Conservation (phyloP, 1,140 invertebrate genomes). For the Eufriesea mexicana region DNA sequence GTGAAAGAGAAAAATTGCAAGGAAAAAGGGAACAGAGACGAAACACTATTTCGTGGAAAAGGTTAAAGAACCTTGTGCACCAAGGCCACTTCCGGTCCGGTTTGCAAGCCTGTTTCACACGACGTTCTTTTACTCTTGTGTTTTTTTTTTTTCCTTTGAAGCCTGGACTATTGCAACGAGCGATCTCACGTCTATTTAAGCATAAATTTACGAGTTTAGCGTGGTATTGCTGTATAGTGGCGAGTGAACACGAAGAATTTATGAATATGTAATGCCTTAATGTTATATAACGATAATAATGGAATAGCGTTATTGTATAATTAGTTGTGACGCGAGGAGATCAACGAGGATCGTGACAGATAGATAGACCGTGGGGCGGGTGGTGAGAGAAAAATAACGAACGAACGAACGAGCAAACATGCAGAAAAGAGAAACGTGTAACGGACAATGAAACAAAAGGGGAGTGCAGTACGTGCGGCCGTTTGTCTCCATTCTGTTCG, state of each 20-base stretch:
- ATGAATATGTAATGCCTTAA: slow-evolving; percentile 83
- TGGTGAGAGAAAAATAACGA: not conserved
- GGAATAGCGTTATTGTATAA: slow-evolving; percentile 76
- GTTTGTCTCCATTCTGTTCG: slow-evolving; percentile 78
- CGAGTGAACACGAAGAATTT: slow-evolving; percentile 72
- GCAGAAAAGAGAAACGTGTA: slow-evolving; percentile 29
- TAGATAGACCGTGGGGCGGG: not conserved
- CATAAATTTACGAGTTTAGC: slow-evolving; percentile 78
- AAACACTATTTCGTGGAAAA: not conserved
- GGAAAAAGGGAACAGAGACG: no score
- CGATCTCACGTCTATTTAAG: slow-evolving; percentile 81
- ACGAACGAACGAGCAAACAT: slow-evolving; percentile 30
- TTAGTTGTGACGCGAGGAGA: slow-evolving; percentile 68
- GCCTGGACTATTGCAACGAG: slow-evolving; percentile 80
- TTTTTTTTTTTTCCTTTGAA: slow-evolving; percentile 69
- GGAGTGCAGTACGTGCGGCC: slow-evolving; percentile 56
- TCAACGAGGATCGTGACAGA: slow-evolving; percentile 3
- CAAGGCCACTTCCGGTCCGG: slow-evolving; percentile 39
- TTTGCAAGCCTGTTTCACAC: slow-evolving; percentile 49
- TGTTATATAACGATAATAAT: slow-evolving; percentile 80
- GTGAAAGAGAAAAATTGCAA: not conserved
- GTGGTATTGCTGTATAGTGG: slow-evolving; percentile 77
- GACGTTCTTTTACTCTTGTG: slow-evolving; percentile 51
- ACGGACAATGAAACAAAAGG: slow-evolving; percentile 10
- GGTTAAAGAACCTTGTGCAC: not conserved